These are phyloP conservation scores for Congeria kusceri DNA, from an alignment of 2,888 invertebrate genomes.

Conservation along the genomic window DNA sequence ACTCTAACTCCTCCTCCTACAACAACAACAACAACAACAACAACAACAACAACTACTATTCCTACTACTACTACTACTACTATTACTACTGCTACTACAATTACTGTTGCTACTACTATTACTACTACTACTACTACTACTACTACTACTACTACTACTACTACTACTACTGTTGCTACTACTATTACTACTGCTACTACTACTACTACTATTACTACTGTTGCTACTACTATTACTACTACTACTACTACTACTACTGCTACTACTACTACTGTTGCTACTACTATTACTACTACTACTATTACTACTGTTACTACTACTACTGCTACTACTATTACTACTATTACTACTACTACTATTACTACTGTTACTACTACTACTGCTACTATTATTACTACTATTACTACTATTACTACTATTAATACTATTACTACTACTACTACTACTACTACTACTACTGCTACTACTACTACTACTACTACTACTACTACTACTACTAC, in stretches of 20 bases:
- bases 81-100: no score
- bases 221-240: conserved; percentile 3
- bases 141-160: no score
- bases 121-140: background rate
- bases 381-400: background rate
- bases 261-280: no score
- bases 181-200: no score
- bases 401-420: background rate
- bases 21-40: background rate
- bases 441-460: background rate
- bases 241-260: no score
- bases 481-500: background rate
- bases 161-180: no score
- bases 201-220: background rate
- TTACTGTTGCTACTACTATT: background rate
- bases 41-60: background rate
- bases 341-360: no score
- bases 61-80: background rate
- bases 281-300: conserved; percentile 8
- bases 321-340: no score
- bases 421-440: background rate
- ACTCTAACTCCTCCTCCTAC: no score
- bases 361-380: background rate
- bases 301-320: background rate
- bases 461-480: background rate